Evolutionary conservation across 2,888 invertebrate species (phyloP), one percentile per base, ranked within the genome.

Genomic region (Eumerus sabulonum): DNA sequence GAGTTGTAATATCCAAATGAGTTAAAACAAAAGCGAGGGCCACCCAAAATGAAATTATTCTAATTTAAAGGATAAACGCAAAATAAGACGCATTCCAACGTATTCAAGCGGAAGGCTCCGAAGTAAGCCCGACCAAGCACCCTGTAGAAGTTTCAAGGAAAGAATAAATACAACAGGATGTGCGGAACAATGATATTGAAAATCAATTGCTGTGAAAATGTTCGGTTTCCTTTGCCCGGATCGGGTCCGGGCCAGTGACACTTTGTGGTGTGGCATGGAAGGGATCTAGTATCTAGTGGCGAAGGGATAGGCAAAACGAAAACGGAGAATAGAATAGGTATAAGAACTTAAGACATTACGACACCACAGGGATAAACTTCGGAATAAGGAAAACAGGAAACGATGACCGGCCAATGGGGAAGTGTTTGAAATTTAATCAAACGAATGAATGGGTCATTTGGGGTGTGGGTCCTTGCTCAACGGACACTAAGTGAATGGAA

Each of bases 201-300:
- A 79, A 79, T 45, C 79, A 79, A 79, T 79, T 79, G 79, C 68
- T 79, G 74, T 79, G 74, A 79, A 79, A 79, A 56, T 60, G 16
- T 74, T 40, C 1, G 11, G 40, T 11, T n/a, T 11, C 5, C 13
- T 57, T 14, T 36, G 16, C 12, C 35, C 27, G n/a, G n/a, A n/a
- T 27, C 27, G 2, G 27, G 27, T 27, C 27, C 27, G 3, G 48
- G 47, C 12, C 44, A n/a, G 27, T 19, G 59, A 19, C 27, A 57
- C 9, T 57, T 57, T 47, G n/a, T 14, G 50, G 66, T 50, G 47
- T 45, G 64, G 44, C 14, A 27, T 11, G n/a, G 3, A 5, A 40
- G 7, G 11, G 36, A 36, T n/a, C 11, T 54, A 4, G 38, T 38
- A 35, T 17, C 17, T n/a, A 36, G 12, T 14, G 38, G 40, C 9